Conservation (phyloP, 2,888 invertebrate species). For the Leptinotarsa juncta region DNA sequence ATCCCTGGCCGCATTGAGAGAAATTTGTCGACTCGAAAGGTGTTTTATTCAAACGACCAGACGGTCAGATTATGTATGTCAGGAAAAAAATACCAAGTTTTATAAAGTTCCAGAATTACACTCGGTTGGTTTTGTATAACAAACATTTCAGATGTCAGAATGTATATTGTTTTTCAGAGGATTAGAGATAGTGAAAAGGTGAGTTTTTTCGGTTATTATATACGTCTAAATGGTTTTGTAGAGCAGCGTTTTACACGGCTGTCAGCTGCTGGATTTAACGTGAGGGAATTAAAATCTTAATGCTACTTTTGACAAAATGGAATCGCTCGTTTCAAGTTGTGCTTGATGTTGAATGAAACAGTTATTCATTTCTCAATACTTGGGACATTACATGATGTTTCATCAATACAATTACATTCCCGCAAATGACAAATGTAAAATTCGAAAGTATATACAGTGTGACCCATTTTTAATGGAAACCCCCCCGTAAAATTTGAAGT, state of each 20-base stretch:
- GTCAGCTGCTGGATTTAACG: slow-evolving; percentile 2
- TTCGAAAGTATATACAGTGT: no score
- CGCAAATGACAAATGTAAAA: background rate
- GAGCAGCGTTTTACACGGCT: background rate
- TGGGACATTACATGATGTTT: no score
- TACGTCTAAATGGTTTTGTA: slow-evolving; percentile 10
- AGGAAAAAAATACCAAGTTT: slow-evolving; percentile 40
- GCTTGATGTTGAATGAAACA: background rate
- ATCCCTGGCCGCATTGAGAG: slow-evolving; percentile 35
- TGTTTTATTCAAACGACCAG: slow-evolving; percentile 16
- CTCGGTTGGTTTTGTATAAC: slow-evolving; percentile 51
- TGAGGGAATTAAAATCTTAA: background rate
- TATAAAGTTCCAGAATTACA: slow-evolving; percentile 48
- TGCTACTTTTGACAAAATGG: background rate
- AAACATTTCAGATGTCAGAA: slow-evolving; percentile 46
- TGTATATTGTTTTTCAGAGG: slow-evolving; percentile 42
- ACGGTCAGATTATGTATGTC: slow-evolving; percentile 48
- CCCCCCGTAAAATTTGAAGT: no score
- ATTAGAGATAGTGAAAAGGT: slow-evolving; percentile 25
- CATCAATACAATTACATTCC: no score
- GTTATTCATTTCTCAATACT: background rate
- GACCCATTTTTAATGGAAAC: no score
- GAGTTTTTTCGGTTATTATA: background rate
- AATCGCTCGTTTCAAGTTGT: background rate
- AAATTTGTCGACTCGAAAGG: slow-evolving; percentile 4